Conservation (phyloP, 2,797 vertebrate genomes). For the Galago senegalensis region DNA sequence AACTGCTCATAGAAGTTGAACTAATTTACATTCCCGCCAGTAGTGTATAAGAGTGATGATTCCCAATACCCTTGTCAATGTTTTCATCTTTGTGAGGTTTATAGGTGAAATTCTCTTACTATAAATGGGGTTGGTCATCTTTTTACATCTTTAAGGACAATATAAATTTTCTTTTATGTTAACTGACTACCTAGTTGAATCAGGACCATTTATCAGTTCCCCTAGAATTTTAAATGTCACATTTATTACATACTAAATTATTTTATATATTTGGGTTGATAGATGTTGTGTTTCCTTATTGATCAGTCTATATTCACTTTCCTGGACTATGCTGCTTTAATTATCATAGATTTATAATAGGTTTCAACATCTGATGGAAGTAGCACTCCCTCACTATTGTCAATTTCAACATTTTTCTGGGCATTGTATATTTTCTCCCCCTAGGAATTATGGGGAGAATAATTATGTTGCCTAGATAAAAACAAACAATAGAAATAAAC, state of each 20-base stretch:
- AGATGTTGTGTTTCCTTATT: slow-evolving; percentile 51
- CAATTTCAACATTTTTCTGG: slow-evolving; percentile 6
- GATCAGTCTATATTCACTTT: slow-evolving; percentile 36
- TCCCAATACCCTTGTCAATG: neutral
- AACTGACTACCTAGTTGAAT: slow-evolving; percentile 19
- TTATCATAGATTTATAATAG: slow-evolving; percentile 24
- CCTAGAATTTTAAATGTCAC: slow-evolving; percentile 41
- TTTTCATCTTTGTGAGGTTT: slow-evolving; percentile 49
- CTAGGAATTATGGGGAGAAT: neutral
- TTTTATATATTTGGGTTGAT: slow-evolving; percentile 56
- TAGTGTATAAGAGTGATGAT: neutral
- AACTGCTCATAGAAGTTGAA: neutral
- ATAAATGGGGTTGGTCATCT: neutral
- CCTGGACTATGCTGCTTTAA: slow-evolving; percentile 33
- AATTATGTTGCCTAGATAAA: neutral
- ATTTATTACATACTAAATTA: slow-evolving; percentile 58
- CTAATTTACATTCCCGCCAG: neutral
- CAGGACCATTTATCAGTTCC: slow-evolving; percentile 15
- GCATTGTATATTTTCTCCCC: neutral
- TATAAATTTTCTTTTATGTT: slow-evolving; percentile 52
- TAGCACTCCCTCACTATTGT: neutral
- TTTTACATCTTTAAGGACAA: slow-evolving; percentile 1
- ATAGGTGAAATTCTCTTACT: slow-evolving; percentile 11
- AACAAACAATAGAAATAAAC: neutral
- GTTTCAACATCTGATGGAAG: slow-evolving; percentile 20